phyloP scores from a whole-genome alignment of 2,113 vertebrate genomes.

The Crotalus helleri region DNA sequence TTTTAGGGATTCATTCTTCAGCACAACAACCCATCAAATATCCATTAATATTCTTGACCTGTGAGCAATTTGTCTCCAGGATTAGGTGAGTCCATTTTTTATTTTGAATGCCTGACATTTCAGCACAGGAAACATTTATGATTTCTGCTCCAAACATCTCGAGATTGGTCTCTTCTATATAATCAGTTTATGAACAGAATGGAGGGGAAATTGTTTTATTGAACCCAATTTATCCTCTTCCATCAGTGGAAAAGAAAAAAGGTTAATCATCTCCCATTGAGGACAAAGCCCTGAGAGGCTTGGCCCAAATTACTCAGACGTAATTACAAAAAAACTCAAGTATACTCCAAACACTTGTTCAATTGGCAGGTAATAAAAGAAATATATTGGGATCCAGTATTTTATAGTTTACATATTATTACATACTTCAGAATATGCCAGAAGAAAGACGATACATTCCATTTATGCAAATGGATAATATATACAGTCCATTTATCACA shows the following conservation, averaged over 20 bases:
- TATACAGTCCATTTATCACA: neutral
- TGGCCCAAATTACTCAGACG: neutral
- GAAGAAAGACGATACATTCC: neutral
- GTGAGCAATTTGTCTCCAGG: neutral
- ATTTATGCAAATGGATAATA: neutral
- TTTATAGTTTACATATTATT: neutral
- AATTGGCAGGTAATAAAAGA: neutral
- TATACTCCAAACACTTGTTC: neutral
- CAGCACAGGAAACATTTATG: neutral
- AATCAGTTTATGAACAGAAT: slow-evolving; percentile 12
- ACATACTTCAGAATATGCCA: neutral
- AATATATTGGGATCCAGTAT: neutral
- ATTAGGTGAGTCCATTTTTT: neutral
- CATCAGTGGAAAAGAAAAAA: neutral
- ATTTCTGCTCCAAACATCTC: neutral
- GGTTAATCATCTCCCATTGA: neutral
- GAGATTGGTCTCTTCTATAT: neutral
- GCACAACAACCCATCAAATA: neutral
- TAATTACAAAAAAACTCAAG: neutral
- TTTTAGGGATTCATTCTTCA: neutral
- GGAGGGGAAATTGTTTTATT: slow-evolving; percentile 1
- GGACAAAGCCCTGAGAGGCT: neutral
- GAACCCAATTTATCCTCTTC: neutral
- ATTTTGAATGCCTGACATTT: neutral
- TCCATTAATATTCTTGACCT: neutral